Percentiles rank a stretch among this genome's conserved stretches.
Conservation (phyloP, 2,888 invertebrate species). For the Dexiosoma caninum region DNA sequence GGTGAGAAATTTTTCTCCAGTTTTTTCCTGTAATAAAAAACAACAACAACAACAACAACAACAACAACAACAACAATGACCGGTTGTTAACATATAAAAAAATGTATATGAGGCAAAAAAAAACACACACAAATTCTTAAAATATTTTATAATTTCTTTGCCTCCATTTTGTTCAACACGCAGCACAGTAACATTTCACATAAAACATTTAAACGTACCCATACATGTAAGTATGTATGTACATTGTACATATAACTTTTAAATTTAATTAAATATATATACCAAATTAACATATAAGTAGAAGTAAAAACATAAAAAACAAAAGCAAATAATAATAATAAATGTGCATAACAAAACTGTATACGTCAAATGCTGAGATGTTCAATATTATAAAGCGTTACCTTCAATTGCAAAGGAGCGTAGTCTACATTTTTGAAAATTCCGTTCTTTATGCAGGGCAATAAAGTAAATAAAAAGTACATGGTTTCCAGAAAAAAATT, state of each 20-base stretch:
- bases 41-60: not conserved
- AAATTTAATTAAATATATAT: too few species aligned
- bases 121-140: constrained; percentile 41
- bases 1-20: constrained; percentile 49
- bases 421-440: too few species aligned
- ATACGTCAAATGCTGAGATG: too few species aligned
- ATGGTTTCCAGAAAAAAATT: too few species aligned
- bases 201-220: constrained; percentile 16
- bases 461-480: too few species aligned
- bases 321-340: too few species aligned
- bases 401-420: too few species aligned
- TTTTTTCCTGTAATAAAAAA: constrained; percentile 36
- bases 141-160: constrained; percentile 54
- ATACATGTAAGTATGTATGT: not conserved
- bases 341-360: too few species aligned
- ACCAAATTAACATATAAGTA: too few species aligned
- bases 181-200: constrained; percentile 14
- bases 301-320: not conserved
- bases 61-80: constrained; percentile 20
- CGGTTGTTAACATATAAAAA: constrained; percentile 38
- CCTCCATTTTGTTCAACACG: constrained; percentile 34
- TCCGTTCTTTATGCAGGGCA: too few species aligned
- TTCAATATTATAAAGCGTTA: too few species aligned
- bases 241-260: not conserved
- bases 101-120: not conserved